Percentiles rank a stretch among this genome's conserved stretches.
Conservation (phyloP, 1,140 invertebrate genomes). For the Caerostris extrusa region DNA sequence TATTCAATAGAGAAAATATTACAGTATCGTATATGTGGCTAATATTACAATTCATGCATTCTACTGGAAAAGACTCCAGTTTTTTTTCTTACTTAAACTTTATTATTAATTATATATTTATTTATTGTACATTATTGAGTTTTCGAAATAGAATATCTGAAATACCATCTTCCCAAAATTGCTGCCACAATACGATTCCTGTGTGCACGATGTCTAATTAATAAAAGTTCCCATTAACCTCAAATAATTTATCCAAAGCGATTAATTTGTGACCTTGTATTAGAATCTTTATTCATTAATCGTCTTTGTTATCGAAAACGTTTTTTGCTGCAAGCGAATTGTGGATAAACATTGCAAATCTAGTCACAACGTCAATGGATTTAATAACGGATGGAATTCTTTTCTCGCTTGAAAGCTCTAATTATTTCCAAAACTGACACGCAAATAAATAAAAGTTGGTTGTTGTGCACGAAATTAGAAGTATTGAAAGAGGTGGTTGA, state of each 20-base stretch:
- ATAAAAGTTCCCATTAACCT: conserved; percentile 38
- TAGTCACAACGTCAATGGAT: neutral
- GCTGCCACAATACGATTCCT: neutral
- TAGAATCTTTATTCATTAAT: conserved; percentile 22
- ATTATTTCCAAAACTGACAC: neutral
- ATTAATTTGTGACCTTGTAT: conserved; percentile 47
- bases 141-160: neutral
- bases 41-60: too few relatives aligned
- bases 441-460: neutral
- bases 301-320: conserved; percentile 53
- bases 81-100: too few relatives aligned
- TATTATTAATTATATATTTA: too few relatives aligned
- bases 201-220: neutral
- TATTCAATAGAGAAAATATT: too few relatives aligned
- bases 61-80: too few relatives aligned
- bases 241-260: neutral
- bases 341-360: neutral
- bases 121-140: too few relatives aligned
- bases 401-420: neutral
- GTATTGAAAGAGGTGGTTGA: too few relatives aligned
- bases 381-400: neutral
- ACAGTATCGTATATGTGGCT: too few relatives aligned
- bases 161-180: neutral
- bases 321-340: conserved; percentile 1
- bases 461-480: neutral